phyloP scores from a whole-genome alignment of 2,888 invertebrate species.

The Matsumyia berberina region DNA sequence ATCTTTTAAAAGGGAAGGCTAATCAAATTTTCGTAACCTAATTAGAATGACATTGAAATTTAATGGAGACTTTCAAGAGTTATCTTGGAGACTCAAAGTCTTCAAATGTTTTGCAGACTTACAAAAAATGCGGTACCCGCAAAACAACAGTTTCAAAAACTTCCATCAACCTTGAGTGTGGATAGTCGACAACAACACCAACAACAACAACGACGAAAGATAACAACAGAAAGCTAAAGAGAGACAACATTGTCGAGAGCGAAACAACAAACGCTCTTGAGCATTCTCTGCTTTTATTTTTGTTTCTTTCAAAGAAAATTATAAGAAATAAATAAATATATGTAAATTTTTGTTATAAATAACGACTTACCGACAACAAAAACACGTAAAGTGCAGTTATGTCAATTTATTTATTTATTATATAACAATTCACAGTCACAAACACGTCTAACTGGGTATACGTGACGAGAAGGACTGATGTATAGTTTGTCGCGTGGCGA shows the following conservation, averaged over 20 bases:
- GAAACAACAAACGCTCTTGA: background rate
- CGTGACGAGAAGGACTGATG: constrained; percentile 54
- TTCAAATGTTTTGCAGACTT: background rate
- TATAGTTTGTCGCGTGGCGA: constrained; percentile 30
- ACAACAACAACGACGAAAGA: constrained; percentile 6
- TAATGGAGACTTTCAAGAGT: background rate
- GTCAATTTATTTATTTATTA: constrained; percentile 21
- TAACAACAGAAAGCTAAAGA: constrained; percentile 1
- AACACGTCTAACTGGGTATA: constrained; percentile 59
- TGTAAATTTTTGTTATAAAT: constrained; percentile 8
- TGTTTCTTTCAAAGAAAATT: background rate
- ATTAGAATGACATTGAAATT: background rate
- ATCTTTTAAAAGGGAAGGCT: too few species aligned
- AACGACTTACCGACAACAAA: constrained; percentile 34
- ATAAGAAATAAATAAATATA: background rate
- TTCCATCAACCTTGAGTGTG: constrained; percentile 4
- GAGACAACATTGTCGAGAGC: constrained; percentile 12
- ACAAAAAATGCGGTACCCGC: constrained; percentile 3
- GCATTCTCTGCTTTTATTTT: background rate
- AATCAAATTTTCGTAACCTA: background rate
- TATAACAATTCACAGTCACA: constrained; percentile 50
- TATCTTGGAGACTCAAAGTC: background rate
- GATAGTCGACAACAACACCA: background rate
- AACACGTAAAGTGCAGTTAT: background rate
- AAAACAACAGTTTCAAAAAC: constrained; percentile 38